Evolutionary conservation across 2,113 vertebrate genomes (phyloP), one percentile per base, ranked within the genome.

Genomic region (Oreotragus oreotragus): DNA sequence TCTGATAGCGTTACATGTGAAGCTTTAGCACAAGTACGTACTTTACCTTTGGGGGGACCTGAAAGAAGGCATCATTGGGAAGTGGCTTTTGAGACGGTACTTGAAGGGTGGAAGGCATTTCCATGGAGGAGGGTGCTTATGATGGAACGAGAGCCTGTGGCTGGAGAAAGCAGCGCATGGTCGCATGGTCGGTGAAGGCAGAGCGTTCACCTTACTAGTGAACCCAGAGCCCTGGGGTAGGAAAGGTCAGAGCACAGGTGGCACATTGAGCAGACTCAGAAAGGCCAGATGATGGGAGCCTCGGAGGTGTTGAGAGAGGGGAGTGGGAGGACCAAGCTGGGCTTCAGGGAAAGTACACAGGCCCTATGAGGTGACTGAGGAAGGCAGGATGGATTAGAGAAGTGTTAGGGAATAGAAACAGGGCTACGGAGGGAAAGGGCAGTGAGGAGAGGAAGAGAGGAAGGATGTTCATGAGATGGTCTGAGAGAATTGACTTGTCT

Each of bases 131-230:
- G 23, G 7, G 7, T 47, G 55, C 51, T 25, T 16, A 21, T n/a
- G 27, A 2, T 27, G 58, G 39, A 55, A 28, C n/a, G 45, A 11
- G 55, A n/a, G 8, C 25, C 33, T 55, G 8, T 33, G 25, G 53
- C 89, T 49, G 21, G 45, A 62, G 70, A 53, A 53, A 70, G 47
- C 81, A 21, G 11, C n/a, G n/a, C n/a, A n/a, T n/a, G n/a, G n/a
- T n/a, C 0, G 1, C 10, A 23, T 0, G 0, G 55, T 39, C 3
- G 0, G 30, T 39, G 19, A 43, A 83, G 64, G 51, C 53, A 79
- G 28, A 36, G 62, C 33, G 7, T 66, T 66, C 62, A 45, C 28
- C 70, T 28, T 19, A 23, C 49, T 30, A 30, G 16, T 57, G 77
- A 88, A 47, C 23, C 21, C 0, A 0, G 57, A 45, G 51, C 36